Conservation (phyloP, 2,888 invertebrate species). For the Drosophila siamana region DNA sequence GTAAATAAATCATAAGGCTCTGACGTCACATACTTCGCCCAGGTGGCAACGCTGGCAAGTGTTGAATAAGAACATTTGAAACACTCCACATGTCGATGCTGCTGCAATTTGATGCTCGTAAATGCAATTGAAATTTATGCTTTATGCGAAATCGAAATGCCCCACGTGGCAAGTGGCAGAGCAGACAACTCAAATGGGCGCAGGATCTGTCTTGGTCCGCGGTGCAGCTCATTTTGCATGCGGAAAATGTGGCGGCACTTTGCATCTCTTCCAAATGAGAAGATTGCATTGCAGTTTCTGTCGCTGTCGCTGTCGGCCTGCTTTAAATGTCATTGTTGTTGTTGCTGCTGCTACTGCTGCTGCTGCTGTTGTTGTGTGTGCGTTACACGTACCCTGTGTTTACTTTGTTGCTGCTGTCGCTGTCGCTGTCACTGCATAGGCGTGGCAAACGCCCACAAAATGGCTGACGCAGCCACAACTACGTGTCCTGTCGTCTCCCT, state of each 20-base stretch:
- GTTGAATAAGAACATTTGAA: not conserved
- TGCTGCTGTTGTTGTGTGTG: slow-evolving; percentile 36
- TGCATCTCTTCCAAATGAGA: slow-evolving; percentile 59
- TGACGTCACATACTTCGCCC: not conserved
- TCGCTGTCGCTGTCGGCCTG: slow-evolving; percentile 35
- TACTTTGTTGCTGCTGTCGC: slow-evolving; percentile 56
- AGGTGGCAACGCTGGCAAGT: not conserved
- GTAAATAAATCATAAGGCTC: not conserved
- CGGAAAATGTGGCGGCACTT: slow-evolving; percentile 37
- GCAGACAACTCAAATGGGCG: slow-evolving; percentile 41
- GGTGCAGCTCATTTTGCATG: slow-evolving; percentile 47
- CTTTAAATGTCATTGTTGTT: slow-evolving; percentile 70
- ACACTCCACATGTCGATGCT: not conserved
- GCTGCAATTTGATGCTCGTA: not conserved
- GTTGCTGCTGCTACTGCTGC: slow-evolving; percentile 29
- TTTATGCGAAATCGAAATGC: not conserved
- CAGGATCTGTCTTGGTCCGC: slow-evolving; percentile 1
- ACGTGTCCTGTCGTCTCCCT: not conserved
- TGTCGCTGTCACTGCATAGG: slow-evolving; percentile 40
- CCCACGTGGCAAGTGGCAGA: not conserved
- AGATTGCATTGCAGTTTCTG: slow-evolving; percentile 48
- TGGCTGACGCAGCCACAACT: slow-evolving; percentile 4
- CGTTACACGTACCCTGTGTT: slow-evolving; percentile 54
- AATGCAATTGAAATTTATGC: slow-evolving; percentile 1
- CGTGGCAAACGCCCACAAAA: slow-evolving; percentile 44